Base-by-base conservation (phyloP, 92 coral and sea anemone species). In the Plumapathes pennacea region DNA sequence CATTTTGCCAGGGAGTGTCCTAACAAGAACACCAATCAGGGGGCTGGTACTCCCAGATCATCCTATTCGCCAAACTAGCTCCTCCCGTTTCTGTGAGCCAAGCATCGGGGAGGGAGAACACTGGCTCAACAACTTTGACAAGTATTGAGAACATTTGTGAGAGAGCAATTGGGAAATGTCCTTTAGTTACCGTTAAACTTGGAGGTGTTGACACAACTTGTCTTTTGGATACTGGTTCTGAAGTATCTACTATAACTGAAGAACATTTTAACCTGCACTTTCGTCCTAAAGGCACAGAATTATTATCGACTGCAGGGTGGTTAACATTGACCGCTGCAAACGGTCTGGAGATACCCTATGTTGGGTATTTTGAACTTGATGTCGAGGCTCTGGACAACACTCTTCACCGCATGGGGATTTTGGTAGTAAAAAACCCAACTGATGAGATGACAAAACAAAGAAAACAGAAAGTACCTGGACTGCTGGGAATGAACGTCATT, bases 401-500 rank as follows among this genome's bases (percentile, higher is more conserved):
- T 17, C 36, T 77, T 17, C 53, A 60, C 13, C 41, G 42, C 50
- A 60, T 76, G 38, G 85, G 90, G 38, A 66, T 80, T 22, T 46
- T 85, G 18, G 73, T 67, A 0, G 79, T 85, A 0, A 80, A 75
- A 65, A 69, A 77, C 54, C 71, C 72, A 32, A 72, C 52, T 21
- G 14, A 72, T 37, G 56, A 57, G 25, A 64, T 63, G 13, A 48
- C 50, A 21, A 76, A 63, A 23, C 46, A 43, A 28, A 38, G 44
- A 14, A 76, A 67, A 46, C 13, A 54, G 59, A 30, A 11, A 21
- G 48, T 54, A 10, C 92, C 92, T 29, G 83, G 84, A 21, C 38
- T 85, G 44, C 52, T 85, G 3, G 92, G 92, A 46, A 80, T 85
- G 94, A 85, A 85, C 38, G 62, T 82, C 11, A 71, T 72, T 10